Conservation (phyloP, 2,113 vertebrate genomes). For the Lota lota region DNA sequence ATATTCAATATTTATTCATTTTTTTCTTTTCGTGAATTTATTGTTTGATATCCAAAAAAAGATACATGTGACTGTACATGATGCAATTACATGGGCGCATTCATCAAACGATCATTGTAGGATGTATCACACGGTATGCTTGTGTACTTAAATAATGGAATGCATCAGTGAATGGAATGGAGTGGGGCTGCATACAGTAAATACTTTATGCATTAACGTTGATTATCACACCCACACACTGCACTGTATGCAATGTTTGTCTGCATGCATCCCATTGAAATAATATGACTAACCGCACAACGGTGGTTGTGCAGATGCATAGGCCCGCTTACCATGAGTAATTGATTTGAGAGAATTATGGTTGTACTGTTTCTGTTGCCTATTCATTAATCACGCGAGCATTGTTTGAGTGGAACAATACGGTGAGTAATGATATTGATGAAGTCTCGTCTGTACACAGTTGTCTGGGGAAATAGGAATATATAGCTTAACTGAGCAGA, state of each 20-base stretch:
- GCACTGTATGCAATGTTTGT: slow-evolving; percentile 33
- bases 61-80: slow-evolving; percentile 32
- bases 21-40: slow-evolving; percentile 8
- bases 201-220: slow-evolving; percentile 52
- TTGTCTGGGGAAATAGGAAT: slow-evolving; percentile 66
- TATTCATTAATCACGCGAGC: slow-evolving; percentile 66
- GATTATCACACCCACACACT: slow-evolving; percentile 53
- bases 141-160: not conserved
- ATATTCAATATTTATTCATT: slow-evolving; percentile 19
- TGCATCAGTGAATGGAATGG: not conserved
- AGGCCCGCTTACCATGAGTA: slow-evolving; percentile 61
- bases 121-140: not conserved
- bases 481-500: slow-evolving; percentile 60
- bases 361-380: slow-evolving; percentile 59
- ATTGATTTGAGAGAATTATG: slow-evolving; percentile 67
- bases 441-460: slow-evolving; percentile 53
- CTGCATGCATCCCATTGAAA: slow-evolving; percentile 51
- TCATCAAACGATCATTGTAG: slow-evolving; percentile 11
- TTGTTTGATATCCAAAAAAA: slow-evolving; percentile 42
- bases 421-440: slow-evolving; percentile 67
- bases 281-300: slow-evolving; percentile 53
- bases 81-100: slow-evolving; percentile 54
- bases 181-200: slow-evolving; percentile 14
- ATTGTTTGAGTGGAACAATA: slow-evolving; percentile 64
- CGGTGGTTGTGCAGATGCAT: slow-evolving; percentile 27